Evolutionary conservation across 2,888 invertebrate species (phyloP).

Genomic region (Chydorus sphaericus): DNA sequence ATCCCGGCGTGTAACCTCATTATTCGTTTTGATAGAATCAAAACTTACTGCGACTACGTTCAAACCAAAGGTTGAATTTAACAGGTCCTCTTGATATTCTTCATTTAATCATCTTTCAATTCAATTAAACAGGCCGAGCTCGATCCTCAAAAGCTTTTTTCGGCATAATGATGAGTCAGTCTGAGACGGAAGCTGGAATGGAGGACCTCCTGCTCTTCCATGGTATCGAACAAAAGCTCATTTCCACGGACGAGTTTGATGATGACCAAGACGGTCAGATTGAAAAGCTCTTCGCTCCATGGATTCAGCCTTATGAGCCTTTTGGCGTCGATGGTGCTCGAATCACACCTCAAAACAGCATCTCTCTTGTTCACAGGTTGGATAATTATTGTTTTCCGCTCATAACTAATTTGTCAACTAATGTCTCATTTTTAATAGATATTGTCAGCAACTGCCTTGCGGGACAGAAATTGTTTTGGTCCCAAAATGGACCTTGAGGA

Average conservation of each 20-base stretch:
- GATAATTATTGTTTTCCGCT: neutral
- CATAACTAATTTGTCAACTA: no score
- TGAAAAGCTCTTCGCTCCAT: neutral
- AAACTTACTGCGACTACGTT: conserved; percentile 65
- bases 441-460: neutral
- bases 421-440: neutral
- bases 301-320: neutral
- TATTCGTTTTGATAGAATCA: conserved; percentile 52
- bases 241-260: neutral
- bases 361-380: conserved; percentile 1
- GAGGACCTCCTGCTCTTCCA: conserved; percentile 54
- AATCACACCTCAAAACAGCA: neutral
- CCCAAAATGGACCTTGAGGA: neutral
- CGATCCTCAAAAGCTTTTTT: conserved; percentile 20
- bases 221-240: conserved; percentile 48
- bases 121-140: neutral
- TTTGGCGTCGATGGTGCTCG: neutral
- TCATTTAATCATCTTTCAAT: neutral
- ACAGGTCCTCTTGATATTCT: neutral
- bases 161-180: conserved; percentile 16
- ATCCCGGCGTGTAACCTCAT: conserved; percentile 67
- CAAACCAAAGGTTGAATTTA: conserved; percentile 43
- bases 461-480: neutral
- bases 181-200: conserved; percentile 37
- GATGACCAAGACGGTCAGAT: neutral